These are phyloP conservation scores for Macrochelys suwanniensis DNA, from an alignment of 2,797 vertebrate genomes.

Conservation along the genomic window DNA sequence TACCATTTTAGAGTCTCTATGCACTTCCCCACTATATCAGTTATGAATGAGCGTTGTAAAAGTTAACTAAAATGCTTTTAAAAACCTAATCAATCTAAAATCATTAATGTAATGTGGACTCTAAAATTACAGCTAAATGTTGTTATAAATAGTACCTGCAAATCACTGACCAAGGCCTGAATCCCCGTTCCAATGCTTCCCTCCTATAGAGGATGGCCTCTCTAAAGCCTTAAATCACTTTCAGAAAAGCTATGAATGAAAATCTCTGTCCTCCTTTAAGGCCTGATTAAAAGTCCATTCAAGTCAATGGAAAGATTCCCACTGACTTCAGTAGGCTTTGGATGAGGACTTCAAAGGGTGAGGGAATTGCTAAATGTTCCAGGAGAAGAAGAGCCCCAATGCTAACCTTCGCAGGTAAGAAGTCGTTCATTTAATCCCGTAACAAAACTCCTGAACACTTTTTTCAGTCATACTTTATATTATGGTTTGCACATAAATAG, in stretches of 20 bases:
- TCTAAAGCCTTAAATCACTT: accelerated
- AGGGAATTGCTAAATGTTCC: neutral
- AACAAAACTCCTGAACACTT: neutral
- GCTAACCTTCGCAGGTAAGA: neutral
- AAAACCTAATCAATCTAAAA: neutral
- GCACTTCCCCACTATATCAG: neutral
- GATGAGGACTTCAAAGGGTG: neutral
- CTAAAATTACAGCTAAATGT: neutral
- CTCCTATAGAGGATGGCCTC: accelerated
- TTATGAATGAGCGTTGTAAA: neutral
- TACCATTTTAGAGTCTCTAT: neutral
- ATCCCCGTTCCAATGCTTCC: neutral
- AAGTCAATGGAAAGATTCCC: neutral
- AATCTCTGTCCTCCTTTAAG: neutral
- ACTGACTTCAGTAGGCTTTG: accelerated
- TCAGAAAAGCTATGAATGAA: neutral
- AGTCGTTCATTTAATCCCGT: accelerated
- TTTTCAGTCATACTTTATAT: neutral
- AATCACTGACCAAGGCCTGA: neutral
- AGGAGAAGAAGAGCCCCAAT: neutral
- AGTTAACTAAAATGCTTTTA: neutral
- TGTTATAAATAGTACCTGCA: neutral
- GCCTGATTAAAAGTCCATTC: neutral
- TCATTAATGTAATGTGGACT: neutral
- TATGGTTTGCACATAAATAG: neutral